Conservation (phyloP, 2,797 vertebrate species). For the Megaceryle alcyon region DNA sequence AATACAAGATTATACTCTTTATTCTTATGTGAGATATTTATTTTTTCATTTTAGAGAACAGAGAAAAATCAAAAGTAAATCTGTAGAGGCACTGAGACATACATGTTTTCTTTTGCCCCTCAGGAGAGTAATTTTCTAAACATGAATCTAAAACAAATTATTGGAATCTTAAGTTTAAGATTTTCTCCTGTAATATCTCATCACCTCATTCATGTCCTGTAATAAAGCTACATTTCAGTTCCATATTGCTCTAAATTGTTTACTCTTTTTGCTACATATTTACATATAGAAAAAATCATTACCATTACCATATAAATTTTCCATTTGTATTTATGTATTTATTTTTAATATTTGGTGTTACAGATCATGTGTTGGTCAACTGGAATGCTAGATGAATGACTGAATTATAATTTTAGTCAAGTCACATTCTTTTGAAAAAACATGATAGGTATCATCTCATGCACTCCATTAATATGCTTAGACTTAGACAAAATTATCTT, state of each 20-base stretch:
- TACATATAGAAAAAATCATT: not conserved
- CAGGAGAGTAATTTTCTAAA: not conserved
- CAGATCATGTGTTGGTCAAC: not conserved
- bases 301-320: not conserved
- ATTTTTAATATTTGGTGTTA: not conserved
- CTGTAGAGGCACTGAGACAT: not conserved
- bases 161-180: not conserved
- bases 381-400: not conserved
- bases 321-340: not conserved
- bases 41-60: not conserved
- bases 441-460: accelerated
- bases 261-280: not conserved
- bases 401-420: not conserved
- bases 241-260: not conserved
- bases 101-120: not conserved
- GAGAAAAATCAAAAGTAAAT: not conserved
- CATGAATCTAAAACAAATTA: not conserved
- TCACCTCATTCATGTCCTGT: not conserved
- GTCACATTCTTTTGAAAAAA: not conserved
- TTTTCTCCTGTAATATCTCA: not conserved
- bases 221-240: not conserved
- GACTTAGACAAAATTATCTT: not conserved
- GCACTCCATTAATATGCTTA: not conserved
- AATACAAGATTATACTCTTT: not conserved
- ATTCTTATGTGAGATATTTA: not conserved